phyloP scores from a whole-genome alignment of 2,888 invertebrate genomes.

The Heliconius ismenius region DNA sequence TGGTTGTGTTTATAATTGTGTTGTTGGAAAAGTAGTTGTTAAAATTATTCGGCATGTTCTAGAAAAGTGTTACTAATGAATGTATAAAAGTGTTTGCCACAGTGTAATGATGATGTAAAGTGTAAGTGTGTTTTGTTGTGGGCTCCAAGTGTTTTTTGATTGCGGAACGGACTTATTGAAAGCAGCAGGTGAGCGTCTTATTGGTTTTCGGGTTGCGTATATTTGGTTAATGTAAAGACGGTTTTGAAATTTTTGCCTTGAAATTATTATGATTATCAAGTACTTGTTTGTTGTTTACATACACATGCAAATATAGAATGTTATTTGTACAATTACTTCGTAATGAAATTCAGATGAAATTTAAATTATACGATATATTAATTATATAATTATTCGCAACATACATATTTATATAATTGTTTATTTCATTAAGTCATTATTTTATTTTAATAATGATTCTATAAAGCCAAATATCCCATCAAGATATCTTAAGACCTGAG shows the following conservation, averaged over 20 bases:
- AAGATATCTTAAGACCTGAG: neutral
- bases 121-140: slow-evolving; percentile 27
- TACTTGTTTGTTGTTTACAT: neutral
- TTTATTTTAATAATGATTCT: neutral
- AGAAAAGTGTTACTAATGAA: slow-evolving; percentile 30
- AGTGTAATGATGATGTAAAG: slow-evolving; percentile 29
- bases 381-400: neutral
- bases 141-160: slow-evolving; percentile 15
- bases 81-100: slow-evolving; percentile 30
- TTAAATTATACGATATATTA: neutral
- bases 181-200: slow-evolving; percentile 37
- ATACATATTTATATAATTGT: neutral
- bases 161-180: slow-evolving; percentile 31
- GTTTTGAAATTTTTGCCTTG: slow-evolving; percentile 13
- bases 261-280: neutral
- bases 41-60: slow-evolving; percentile 26
- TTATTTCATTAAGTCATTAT: neutral
- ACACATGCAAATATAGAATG: neutral
- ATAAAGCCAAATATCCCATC: neutral
- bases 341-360: neutral
- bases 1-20: slow-evolving; percentile 45
- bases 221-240: slow-evolving; percentile 17
- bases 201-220: slow-evolving; percentile 25
- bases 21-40: slow-evolving; percentile 31
- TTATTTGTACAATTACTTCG: neutral